Base-by-base conservation (phyloP, 2,113 vertebrate genomes). In the Odocoileus hemionus region DNA sequence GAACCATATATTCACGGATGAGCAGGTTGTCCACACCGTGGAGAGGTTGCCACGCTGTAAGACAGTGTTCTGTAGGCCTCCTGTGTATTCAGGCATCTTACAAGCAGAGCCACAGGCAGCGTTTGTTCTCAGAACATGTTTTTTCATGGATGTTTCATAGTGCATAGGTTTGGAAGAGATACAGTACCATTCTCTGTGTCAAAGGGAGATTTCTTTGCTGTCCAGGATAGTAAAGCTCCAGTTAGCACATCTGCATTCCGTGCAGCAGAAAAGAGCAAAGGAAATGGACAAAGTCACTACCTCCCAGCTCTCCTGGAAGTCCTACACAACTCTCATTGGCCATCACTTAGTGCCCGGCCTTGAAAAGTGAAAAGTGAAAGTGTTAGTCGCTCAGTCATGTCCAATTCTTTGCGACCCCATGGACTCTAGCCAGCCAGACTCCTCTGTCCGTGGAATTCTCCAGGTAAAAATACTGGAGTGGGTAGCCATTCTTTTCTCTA, bases 21-120 rank as follows among this genome's bases (percentile, higher is more conserved):
- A 25, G 17, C 9, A 7, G 28, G 61, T 25, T 14, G 26, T 17
- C 50, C 67, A 36, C 6, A 16, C 26, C 6, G 17, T 0, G 0
- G 43, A 26, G 47, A 45, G 8, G 8, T 16, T n/a, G 43, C 13
- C 2, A 17, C 36, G 1, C 6, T 13, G 33, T 61, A 30, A 57
- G 28, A 30, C 64, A 30, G 0, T 19, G 8, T 10, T 45, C n/a
- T 3, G 3, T 1, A 14, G 60, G 39, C 33, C 39, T 54, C 14
- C 55, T 6, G 0, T 1, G 4, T 17, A 47, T 52, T 28, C 10
- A 5, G 0, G 0, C 0, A 6, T 26, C 50, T 64, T 30, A 5
- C 3, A 7, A 82, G 36, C 67, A 55, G 45, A 64, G 25, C 13
- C 58, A 25, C 0, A 1, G 30, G 39, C 6, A 45, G 39, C 25